Percentiles rank a stretch among this genome's conserved stretches.
Conservation (phyloP, 2,797 vertebrate species). For the Lepilemur ruficaudatus region DNA sequence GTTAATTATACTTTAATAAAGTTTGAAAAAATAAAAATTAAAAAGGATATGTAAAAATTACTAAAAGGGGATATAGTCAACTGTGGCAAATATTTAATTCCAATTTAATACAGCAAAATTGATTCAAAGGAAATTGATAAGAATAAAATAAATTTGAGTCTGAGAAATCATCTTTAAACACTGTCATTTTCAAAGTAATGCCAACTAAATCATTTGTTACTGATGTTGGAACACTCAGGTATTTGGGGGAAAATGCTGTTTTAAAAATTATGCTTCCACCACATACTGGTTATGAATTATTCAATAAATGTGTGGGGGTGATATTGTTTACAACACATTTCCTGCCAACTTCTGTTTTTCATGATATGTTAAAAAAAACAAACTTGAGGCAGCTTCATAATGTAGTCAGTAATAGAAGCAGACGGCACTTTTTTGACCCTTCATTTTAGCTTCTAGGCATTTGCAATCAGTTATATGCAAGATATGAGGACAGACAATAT, state of each 20-base stretch:
- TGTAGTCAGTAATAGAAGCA: constrained; percentile 64
- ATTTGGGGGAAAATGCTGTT: constrained; percentile 55
- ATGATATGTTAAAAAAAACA: constrained; percentile 65
- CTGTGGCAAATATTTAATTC: constrained; percentile 71
- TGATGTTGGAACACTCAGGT: constrained; percentile 60
- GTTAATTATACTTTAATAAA: background rate
- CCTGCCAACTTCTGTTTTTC: constrained; percentile 75
- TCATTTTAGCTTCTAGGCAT: constrained; percentile 64
- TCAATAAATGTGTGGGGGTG: constrained; percentile 35
- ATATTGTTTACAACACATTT: constrained; percentile 76
- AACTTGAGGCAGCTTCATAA: constrained; percentile 56
- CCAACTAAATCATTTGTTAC: constrained; percentile 75
- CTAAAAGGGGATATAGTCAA: background rate
- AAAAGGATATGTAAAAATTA: constrained; percentile 14
- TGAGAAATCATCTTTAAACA: constrained; percentile 54
- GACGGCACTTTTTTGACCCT: constrained; percentile 61
- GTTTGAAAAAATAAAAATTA: background rate
- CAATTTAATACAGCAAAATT: constrained; percentile 45
- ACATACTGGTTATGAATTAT: constrained; percentile 75
- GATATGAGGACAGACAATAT: constrained; percentile 56
- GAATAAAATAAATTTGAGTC: constrained; percentile 68
- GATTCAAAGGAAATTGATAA: constrained; percentile 66
- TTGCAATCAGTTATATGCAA: constrained; percentile 65
- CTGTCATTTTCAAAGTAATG: constrained; percentile 68
- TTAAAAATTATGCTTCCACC: constrained; percentile 74